These are phyloP conservation scores for Suncus etruscus DNA, from an alignment of 2,113 vertebrate genomes.

Conservation along the genomic window DNA sequence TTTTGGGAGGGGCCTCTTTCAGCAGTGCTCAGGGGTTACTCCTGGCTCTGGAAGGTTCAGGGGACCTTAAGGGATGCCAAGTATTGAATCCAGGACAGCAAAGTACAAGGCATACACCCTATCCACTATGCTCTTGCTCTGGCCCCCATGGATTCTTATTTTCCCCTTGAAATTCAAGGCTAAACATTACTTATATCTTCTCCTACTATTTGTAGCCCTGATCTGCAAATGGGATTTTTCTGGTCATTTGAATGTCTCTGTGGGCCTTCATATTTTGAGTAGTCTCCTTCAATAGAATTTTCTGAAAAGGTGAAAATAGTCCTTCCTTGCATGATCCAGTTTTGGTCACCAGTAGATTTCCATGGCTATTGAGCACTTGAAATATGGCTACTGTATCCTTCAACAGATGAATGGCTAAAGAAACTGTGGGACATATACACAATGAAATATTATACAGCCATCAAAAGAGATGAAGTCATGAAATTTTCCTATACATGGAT, in stretches of 20 bases:
- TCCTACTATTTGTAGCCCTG: background rate
- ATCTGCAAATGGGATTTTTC: constrained; percentile 3
- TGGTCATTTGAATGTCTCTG: background rate
- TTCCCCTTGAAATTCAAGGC: constrained; percentile 25
- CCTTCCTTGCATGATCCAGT: background rate
- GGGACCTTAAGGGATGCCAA: too few relatives aligned
- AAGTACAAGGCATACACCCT: too few relatives aligned
- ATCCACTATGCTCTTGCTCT: too few relatives aligned
- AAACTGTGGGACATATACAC: too few relatives aligned
- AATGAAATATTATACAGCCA: too few relatives aligned
- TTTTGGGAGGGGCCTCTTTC: too few relatives aligned
- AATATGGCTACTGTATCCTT: background rate
- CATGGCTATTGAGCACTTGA: background rate
- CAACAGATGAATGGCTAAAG: too few relatives aligned
- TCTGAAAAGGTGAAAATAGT: background rate
- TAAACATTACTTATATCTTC: constrained; percentile 13
- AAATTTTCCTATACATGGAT: too few relatives aligned
- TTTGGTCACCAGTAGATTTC: background rate
- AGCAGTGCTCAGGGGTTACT: too few relatives aligned
- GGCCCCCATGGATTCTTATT: background rate
- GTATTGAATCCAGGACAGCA: too few relatives aligned
- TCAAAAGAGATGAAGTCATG: too few relatives aligned
- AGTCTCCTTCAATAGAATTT: background rate
- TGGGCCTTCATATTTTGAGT: background rate
- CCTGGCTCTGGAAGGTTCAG: too few relatives aligned